phyloP scores from a whole-genome alignment of 2,113 vertebrate species.

The Dicrurus megarhynchus region DNA sequence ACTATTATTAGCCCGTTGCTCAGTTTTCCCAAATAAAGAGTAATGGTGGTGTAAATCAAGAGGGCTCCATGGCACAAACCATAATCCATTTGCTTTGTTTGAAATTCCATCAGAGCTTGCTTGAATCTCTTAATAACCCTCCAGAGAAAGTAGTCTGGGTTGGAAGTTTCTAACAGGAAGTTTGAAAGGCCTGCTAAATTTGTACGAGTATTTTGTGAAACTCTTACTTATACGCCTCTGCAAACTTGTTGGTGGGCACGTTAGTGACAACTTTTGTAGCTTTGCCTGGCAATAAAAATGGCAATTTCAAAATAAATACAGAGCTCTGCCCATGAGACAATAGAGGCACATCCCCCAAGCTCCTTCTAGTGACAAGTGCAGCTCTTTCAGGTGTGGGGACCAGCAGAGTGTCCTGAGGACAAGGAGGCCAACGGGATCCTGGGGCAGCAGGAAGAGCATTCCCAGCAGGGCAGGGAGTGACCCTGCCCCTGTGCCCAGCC shows the following conservation, averaged over 20 bases:
- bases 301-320: background rate
- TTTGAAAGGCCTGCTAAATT: background rate
- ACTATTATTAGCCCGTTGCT: background rate
- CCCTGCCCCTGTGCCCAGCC: background rate
- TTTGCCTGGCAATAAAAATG: background rate
- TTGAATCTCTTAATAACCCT: background rate
- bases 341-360: accelerated
- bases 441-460: background rate
- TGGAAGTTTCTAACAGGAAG: background rate
- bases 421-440: accelerated
- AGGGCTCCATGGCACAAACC: background rate
- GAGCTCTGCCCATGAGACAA: background rate
- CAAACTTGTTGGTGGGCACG: accelerated
- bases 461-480: background rate
- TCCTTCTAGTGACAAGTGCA: background rate
- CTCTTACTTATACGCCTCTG: background rate
- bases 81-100: background rate
- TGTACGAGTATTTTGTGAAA: accelerated
- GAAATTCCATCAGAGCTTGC: background rate
- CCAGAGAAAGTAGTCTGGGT: background rate
- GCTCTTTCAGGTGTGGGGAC: accelerated
- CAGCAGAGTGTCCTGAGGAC: background rate
- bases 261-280: background rate
- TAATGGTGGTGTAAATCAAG: background rate
- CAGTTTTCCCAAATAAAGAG: background rate